Evolutionary conservation across 2,888 invertebrate genomes (phyloP).

Genomic region (Pollenia griseotomentosa): DNA sequence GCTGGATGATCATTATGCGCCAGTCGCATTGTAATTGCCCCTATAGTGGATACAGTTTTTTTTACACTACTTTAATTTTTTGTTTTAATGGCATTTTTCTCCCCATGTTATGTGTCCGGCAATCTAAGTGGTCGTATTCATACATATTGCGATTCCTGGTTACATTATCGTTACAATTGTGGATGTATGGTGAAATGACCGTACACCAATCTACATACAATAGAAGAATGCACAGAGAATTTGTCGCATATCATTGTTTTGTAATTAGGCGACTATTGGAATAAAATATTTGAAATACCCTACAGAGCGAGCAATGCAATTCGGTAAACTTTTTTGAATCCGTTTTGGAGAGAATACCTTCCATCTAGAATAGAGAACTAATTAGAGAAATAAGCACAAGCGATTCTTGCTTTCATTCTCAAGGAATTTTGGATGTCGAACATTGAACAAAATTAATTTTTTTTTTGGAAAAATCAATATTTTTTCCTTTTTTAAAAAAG

Average conservation of each 20-base stretch:
- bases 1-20: conserved; percentile 70
- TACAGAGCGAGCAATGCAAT: no score
- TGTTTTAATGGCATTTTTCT: conserved; percentile 5
- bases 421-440: no score
- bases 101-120: conserved; percentile 20
- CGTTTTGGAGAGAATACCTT: no score
- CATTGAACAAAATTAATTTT: no score
- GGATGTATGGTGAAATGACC: conserved; percentile 15
- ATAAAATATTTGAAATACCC: neutral
- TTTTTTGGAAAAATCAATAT: no score
- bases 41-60: conserved; percentile 49
- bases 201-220: neutral
- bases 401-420: no score
- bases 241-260: conserved; percentile 68
- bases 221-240: neutral
- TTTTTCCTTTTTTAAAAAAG: no score
- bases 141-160: conserved; percentile 18
- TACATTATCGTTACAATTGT: neutral
- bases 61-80: neutral
- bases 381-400: no score
- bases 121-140: conserved; percentile 37
- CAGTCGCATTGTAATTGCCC: conserved; percentile 70
- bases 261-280: conserved; percentile 63
- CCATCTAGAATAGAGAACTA: no score
- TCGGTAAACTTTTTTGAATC: no score